A percentile compares a stretch with the other conserved stretches of the same genome.
Evolutionary conservation across 2,113 vertebrate species (phyloP).

Genomic region (Clarias batrachus): DNA sequence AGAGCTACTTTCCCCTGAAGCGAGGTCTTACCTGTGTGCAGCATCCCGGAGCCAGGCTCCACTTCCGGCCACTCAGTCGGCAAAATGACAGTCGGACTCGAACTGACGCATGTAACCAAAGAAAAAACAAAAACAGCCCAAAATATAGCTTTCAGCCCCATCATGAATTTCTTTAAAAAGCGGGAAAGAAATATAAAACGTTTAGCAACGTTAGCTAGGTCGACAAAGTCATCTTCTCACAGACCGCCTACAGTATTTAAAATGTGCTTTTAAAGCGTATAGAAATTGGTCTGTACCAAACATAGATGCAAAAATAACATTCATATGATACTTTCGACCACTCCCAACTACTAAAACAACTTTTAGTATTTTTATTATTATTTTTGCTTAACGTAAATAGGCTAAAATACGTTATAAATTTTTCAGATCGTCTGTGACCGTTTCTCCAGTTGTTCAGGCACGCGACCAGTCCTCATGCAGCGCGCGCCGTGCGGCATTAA

Average conservation of each 20-base stretch:
- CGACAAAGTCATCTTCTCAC: not conserved
- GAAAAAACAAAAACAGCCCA: slow-evolving; percentile 57
- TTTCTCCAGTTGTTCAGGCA: not conserved
- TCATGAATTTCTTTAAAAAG: not conserved
- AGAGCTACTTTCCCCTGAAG: not conserved
- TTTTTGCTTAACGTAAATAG: too few species aligned
- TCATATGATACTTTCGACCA: not conserved
- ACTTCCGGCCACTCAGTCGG: slow-evolving; percentile 46
- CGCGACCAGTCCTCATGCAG: not conserved
- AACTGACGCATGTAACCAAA: slow-evolving; percentile 9
- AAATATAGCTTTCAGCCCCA: slow-evolving; percentile 36
- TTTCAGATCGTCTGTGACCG: not conserved
- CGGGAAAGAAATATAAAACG: not conserved
- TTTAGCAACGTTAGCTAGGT: not conserved
- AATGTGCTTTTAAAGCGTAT: not conserved
- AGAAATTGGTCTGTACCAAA: not conserved
- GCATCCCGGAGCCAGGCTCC: slow-evolving; percentile 70
- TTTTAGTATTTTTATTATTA: not conserved
- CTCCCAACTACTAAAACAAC: not conserved
- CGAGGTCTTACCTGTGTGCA: slow-evolving; percentile 60
- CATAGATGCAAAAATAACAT: not conserved
- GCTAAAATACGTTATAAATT: not conserved
- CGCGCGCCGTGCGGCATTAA: not conserved
- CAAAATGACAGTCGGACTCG: slow-evolving; percentile 5
- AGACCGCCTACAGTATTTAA: not conserved